Base-by-base conservation (phyloP, 23 tunicate genomes). In the Styela clava region DNA sequence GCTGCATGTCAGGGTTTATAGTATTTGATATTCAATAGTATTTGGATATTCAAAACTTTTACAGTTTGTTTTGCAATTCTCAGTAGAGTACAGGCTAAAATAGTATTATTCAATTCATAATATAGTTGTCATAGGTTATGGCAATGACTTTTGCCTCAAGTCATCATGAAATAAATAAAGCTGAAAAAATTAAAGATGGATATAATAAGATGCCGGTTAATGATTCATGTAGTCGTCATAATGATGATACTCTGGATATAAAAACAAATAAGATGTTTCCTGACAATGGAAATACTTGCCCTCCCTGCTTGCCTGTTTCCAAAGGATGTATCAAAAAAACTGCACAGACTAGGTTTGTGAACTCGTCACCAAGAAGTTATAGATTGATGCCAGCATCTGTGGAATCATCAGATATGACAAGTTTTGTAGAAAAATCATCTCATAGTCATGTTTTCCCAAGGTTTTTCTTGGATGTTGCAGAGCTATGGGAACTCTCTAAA, bases 381-480 rank as follows among this genome's bases (percentile, higher is more conserved):
- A 83, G 90, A 62, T 61, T 83, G 16, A 87, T 88, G 98, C 98
- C 98, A 3, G 98, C 98, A 16, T 93, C 92, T 23, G 89, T 81
- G 28, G 98, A 93, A 78, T 83, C 83, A 32, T 81, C 89, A 62
- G 87, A 87, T 31, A 74, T 36, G 29, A 93, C 98, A 31, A 93
- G 98, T 77, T 93, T 93, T 87, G 98, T 93, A 19, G 98, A 93
- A 69, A 93, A 93, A 81, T 79, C 98, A n/a, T 88, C 87, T 63
- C 97, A 91, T 52, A 36, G 62, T 24, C 52, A 76, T 72, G 22
- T 74, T 19, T 64, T 81, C 23, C 98, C 98, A 12, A 93, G 79
- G 36, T 88, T 88, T 67, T 79, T 85, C 68, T 74, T 93, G 68
- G 98, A 93, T 35, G 98, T 93, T 20, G 98, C 98, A 2, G 90